phyloP scores from a whole-genome alignment of 2,888 invertebrate genomes.

The Merodon equestris region DNA sequence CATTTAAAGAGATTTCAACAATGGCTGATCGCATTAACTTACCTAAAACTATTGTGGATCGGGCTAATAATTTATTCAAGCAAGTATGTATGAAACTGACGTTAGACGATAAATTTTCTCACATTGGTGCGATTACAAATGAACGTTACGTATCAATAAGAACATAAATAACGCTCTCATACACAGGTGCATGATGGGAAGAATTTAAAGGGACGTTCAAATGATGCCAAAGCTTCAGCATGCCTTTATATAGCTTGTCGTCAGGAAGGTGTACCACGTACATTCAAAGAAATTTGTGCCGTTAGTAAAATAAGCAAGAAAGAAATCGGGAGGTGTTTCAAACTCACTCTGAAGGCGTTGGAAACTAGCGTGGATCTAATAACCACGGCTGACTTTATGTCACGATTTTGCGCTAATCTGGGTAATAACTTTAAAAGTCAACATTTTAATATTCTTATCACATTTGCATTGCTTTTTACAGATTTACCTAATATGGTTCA shows the following conservation, averaged over 20 bases:
- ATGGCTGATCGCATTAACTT: constrained; percentile 99
- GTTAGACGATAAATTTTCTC: no score
- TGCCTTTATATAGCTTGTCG: constrained; percentile 99
- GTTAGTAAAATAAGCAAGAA: constrained; percentile 99
- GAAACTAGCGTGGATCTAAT: constrained; percentile 98
- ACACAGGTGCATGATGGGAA: constrained; percentile 93
- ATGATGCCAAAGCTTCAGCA: constrained; percentile 99
- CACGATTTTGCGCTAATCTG: constrained; percentile 97
- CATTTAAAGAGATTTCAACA: constrained; percentile 96
- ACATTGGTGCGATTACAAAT: no score
- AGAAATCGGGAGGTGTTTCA: constrained; percentile 99
- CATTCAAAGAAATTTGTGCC: constrained; percentile 99
- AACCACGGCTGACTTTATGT: constrained; percentile 99
- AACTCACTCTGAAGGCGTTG: constrained; percentile 95
- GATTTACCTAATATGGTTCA: constrained; percentile 91
- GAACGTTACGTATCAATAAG: no score
- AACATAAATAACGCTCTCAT: no score
- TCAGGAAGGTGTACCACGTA: constrained; percentile 98
- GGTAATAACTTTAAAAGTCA: constrained; percentile 77
- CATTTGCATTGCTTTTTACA: constrained; percentile 41
- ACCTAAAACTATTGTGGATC: constrained; percentile 97
- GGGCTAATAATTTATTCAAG: constrained; percentile 97
- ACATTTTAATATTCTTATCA: neutral
- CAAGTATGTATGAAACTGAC: constrained; percentile 82
- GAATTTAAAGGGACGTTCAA: constrained; percentile 95